phyloP scores from a whole-genome alignment of 2,113 vertebrate genomes.

The Mixornis gularis region DNA sequence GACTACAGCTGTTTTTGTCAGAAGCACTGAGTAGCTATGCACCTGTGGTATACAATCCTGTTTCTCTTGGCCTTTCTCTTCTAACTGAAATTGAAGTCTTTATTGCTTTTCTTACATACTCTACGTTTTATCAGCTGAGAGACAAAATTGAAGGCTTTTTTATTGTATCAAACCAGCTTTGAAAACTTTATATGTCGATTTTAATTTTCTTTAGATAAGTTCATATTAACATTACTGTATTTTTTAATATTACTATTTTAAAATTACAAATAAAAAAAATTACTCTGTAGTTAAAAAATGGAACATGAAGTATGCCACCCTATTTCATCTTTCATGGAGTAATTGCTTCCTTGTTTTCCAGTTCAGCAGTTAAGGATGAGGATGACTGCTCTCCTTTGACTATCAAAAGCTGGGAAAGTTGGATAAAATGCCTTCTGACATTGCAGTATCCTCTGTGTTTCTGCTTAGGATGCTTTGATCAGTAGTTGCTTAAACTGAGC shows the following conservation, averaged over 20 bases:
- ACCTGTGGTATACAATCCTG: not conserved
- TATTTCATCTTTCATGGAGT: not conserved
- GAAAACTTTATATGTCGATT: not conserved
- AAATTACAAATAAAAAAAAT: not conserved
- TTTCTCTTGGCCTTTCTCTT: not conserved
- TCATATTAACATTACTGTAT: not conserved
- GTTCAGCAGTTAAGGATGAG: not conserved
- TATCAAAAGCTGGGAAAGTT: not conserved
- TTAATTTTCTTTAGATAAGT: not conserved
- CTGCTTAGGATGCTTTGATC: not conserved
- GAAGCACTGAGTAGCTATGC: not conserved
- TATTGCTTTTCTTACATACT: not conserved
- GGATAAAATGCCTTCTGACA: not conserved
- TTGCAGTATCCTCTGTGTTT: not conserved
- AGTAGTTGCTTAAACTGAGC: not conserved
- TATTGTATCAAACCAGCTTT: not conserved
- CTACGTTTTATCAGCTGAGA: not conserved
- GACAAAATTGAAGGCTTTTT: not conserved
- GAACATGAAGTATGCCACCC: fast-evolving
- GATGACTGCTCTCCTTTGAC: not conserved
- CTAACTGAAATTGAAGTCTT: not conserved
- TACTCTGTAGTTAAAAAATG: not conserved
- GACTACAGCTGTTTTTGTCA: not conserved
- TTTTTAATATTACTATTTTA: too few relatives aligned
- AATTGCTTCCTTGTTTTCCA: not conserved